Evolutionary conservation across 2,797 vertebrate genomes (phyloP).

Genomic region (Xyrichtys novacula): DNA sequence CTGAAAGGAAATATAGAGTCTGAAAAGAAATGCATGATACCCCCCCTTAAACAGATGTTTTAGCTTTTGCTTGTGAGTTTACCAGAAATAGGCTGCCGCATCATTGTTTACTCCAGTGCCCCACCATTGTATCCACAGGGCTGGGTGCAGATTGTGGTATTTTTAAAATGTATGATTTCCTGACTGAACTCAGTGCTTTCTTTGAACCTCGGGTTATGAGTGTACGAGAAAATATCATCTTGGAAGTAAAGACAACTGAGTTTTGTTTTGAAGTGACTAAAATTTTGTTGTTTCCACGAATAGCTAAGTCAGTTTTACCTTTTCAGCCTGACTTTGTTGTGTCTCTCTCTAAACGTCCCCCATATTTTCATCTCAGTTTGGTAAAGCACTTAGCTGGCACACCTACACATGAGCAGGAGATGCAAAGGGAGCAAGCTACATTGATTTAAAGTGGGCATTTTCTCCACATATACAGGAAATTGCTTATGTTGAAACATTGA

Average conservation of each 20-base stretch:
- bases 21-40: no score
- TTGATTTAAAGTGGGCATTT: conserved; percentile 43
- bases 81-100: neutral
- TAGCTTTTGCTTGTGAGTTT: no score
- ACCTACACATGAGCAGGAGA: conserved; percentile 52
- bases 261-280: neutral
- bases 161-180: neutral
- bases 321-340: conserved; percentile 5
- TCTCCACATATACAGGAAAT: conserved; percentile 30
- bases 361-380: conserved; percentile 35
- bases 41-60: no score
- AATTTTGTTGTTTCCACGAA: neutral
- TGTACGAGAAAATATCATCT: neutral
- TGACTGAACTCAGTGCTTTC: neutral
- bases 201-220: neutral
- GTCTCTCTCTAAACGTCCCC: conserved; percentile 24
- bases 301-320: conserved; percentile 7
- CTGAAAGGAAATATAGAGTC: no score
- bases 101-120: neutral
- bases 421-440: conserved; percentile 20
- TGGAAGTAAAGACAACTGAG: neutral
- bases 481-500: conserved; percentile 41
- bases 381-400: conserved; percentile 32
- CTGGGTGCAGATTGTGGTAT: neutral
- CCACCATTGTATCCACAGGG: neutral